These are phyloP conservation scores for Timandra comae DNA, from an alignment of 2,888 invertebrate species.

Conservation along the genomic window DNA sequence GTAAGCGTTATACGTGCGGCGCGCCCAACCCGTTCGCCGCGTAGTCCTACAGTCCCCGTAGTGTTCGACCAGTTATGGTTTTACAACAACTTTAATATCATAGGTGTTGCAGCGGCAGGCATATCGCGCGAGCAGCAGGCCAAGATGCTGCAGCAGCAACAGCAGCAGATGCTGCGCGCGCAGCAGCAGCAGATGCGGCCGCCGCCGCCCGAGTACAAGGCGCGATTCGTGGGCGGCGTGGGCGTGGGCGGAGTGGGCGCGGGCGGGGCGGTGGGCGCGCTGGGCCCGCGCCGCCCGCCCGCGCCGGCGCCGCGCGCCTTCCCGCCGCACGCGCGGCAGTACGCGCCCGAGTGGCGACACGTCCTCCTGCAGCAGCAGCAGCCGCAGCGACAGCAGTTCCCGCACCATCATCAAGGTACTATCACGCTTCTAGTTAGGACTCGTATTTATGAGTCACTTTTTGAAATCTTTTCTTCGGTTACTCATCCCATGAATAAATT, in stretches of 20 bases:
- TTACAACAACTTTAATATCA: conserved; percentile 9
- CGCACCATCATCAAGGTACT: conserved; percentile 70
- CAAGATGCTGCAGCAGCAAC: conserved; percentile 81
- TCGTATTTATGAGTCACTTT: no score
- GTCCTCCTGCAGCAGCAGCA: conserved; percentile 78
- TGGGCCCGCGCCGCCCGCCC: conserved; percentile 32
- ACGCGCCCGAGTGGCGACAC: conserved; percentile 68
- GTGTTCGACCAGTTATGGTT: conserved; percentile 11
- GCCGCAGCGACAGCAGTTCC: conserved; percentile 59
- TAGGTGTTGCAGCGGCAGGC: conserved; percentile 64
- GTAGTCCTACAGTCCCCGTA: background rate
- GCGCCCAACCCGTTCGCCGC: background rate
- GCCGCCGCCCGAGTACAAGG: conserved; percentile 92
- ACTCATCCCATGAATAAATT: no score
- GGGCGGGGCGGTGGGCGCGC: conserved; percentile 27
- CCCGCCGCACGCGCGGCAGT: conserved; percentile 56
- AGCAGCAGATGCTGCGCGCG: conserved; percentile 79
- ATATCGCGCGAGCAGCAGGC: conserved; percentile 79
- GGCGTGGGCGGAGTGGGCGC: conserved; percentile 32
- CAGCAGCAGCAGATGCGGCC: conserved; percentile 79
- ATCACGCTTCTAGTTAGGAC: no score
- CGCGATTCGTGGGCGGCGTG: conserved; percentile 73
- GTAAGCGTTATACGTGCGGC: background rate
- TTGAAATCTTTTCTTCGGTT: no score
- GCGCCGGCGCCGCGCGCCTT: conserved; percentile 41